These are phyloP conservation scores for Ophiodon elongatus DNA, from an alignment of 2,113 vertebrate species.

Conservation along the genomic window DNA sequence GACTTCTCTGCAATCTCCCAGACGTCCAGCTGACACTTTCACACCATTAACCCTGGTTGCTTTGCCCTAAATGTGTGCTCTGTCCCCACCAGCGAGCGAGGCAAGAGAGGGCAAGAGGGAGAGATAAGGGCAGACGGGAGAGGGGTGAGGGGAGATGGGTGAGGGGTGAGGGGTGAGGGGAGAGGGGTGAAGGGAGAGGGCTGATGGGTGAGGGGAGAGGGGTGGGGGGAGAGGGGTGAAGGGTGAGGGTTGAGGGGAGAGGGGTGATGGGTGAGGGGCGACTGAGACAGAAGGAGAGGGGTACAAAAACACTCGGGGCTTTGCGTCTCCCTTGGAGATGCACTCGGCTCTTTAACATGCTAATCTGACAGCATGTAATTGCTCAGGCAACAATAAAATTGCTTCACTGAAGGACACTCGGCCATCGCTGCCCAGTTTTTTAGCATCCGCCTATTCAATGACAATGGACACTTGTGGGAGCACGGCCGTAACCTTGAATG, in stretches of 20 bases:
- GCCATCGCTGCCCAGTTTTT: conserved; percentile 31
- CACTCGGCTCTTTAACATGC: conserved; percentile 58
- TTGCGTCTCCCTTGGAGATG: conserved; percentile 45
- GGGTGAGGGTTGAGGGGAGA: conserved; percentile 9
- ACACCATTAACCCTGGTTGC: conserved; percentile 64
- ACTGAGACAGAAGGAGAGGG: conserved; percentile 6
- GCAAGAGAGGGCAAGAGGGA: conserved; percentile 11
- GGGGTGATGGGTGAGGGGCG: conserved; percentile 1
- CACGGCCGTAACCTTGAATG: not conserved
- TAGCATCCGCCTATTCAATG: conserved; percentile 38
- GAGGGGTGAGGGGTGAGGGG: conserved; percentile 1
- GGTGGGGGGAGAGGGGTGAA: not conserved
- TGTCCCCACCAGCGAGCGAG: conserved; percentile 8
- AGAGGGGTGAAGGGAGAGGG: conserved; percentile 1
- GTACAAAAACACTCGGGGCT: conserved; percentile 16
- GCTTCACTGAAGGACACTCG: conserved; percentile 50
- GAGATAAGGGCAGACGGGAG: conserved; percentile 18
- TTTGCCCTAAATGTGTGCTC: conserved; percentile 17
- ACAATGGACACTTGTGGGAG: conserved; percentile 32
- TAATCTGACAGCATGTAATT: conserved; percentile 71
- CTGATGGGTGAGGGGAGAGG: conserved; percentile 15
- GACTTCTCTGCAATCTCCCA: conserved; percentile 31
- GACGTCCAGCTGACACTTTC: conserved; percentile 54
- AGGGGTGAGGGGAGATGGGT: not conserved
- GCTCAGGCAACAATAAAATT: conserved; percentile 54